Percentiles rank a stretch among this genome's conserved stretches.
Evolutionary conservation across 2,113 vertebrate genomes (phyloP).

Genomic region (Oplegnathus fasciatus): DNA sequence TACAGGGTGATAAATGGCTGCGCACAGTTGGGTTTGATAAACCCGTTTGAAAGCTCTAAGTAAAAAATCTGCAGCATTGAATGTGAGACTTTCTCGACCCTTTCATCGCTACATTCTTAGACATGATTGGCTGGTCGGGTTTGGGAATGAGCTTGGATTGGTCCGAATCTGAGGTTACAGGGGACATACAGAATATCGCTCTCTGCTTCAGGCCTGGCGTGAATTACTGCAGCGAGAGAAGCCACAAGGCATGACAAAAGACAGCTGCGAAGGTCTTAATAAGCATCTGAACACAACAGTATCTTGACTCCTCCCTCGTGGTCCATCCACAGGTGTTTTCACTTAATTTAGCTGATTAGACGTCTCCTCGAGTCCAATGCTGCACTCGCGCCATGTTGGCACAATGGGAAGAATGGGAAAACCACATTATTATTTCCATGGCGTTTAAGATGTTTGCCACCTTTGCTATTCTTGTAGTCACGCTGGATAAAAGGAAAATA

Average conservation of each 20-base stretch:
- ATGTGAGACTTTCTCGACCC: neutral
- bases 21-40: slow-evolving; percentile 31
- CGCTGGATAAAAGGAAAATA: neutral
- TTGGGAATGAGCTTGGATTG: neutral
- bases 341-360: neutral
- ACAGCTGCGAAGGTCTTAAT: neutral
- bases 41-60: slow-evolving; percentile 11
- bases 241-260: neutral
- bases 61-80: slow-evolving; percentile 13
- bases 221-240: neutral
- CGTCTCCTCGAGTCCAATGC: no score
- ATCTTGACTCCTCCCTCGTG: no score
- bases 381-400: no score
- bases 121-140: neutral
- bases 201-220: neutral
- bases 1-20: slow-evolving; percentile 30
- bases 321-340: no score
- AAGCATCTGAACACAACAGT: neutral
- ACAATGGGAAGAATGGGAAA: no score
- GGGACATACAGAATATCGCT: neutral
- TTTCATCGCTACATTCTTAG: neutral
- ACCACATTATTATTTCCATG: neutral
- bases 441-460: neutral
- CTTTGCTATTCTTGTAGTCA: neutral
- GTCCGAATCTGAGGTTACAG: neutral